phyloP scores from a whole-genome alignment of 2,113 vertebrate species.

The Peromyscus polionotus region DNA sequence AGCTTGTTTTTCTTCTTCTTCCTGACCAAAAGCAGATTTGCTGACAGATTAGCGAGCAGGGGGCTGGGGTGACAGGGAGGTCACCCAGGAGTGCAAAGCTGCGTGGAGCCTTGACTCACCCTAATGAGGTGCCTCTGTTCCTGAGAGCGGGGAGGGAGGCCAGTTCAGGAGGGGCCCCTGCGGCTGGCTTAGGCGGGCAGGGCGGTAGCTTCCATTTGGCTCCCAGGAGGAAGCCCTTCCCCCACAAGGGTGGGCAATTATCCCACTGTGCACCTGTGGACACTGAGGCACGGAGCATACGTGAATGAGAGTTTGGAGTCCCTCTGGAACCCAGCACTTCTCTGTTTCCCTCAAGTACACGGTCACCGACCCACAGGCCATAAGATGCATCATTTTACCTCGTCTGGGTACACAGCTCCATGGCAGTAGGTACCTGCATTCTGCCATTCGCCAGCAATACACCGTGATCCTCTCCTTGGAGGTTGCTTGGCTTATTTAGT shows the following conservation, averaged over 20 bases:
- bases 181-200: neutral
- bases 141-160: constrained; percentile 24
- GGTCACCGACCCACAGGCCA: rapidly evolving
- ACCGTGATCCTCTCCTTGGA: too few species aligned
- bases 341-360: neutral
- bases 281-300: neutral
- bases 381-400: neutral
- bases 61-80: constrained; percentile 59
- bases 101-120: constrained; percentile 61
- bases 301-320: neutral
- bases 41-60: constrained; percentile 73
- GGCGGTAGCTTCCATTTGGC: neutral
- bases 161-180: constrained; percentile 60
- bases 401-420: neutral
- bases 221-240: neutral
- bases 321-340: neutral
- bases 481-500: neutral
- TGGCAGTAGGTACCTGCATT: neutral
- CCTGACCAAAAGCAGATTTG: constrained; percentile 59
- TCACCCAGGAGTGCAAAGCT: constrained; percentile 61
- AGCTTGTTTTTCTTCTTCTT: constrained; percentile 73
- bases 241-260: rapidly evolving
- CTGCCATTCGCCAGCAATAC: too few species aligned
- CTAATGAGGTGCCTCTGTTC: constrained; percentile 41
- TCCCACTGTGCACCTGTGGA: neutral